Evolutionary conservation across 1,140 invertebrate species (phyloP), one percentile per base, ranked within the genome.

Genomic region (Musca vetustissima): DNA sequence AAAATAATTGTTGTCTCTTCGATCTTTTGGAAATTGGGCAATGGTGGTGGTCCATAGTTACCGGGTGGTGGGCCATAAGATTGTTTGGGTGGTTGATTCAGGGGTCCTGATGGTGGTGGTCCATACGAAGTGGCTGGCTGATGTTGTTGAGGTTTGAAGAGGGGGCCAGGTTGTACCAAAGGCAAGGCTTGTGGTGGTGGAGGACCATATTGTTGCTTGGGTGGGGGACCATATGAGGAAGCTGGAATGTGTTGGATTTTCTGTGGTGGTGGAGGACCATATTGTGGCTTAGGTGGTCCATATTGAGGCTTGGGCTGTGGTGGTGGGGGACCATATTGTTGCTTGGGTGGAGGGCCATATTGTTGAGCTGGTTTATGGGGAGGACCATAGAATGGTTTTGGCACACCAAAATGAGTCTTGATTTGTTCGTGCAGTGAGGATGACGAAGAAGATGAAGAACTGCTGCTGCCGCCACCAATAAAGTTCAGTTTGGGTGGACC

Each of bases 241-340:
- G 74, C 74, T 7, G 81, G 81, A 52, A 74, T 73, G 19, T 78
- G 77, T 68, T 76, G 76, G 8, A 61, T 19, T 21, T 61, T 61
- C 69, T 84, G 80, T 2, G 47, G 67, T 25, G 83, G 83, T 53
- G 86, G 85, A 9, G 85, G 83, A 32, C 83, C 83, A 70, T 85
- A 87, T 73, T 85, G 82, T 19, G 83, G 83, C 52, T 83, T 83
- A 19, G 86, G 85, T 11, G 85, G 83, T 48, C 83, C 82, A 70
- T 84, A 86, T 73, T 85, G 82, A 19, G 83, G 79, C 17, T 79
- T 79, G 9, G 79, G 81, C 22, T 83, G 79, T 22, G 81, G 82
- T 61, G 80, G 83, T 0, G 83, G 84, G 68, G 82, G 85, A 68
- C 77, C 71, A 2, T 73, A 70, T 11, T 69, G 67, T 8, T 73